Evolutionary conservation across 2,113 vertebrate species (phyloP), one percentile per base, ranked within the genome.

Genomic region (Lepisosteus oculatus): DNA sequence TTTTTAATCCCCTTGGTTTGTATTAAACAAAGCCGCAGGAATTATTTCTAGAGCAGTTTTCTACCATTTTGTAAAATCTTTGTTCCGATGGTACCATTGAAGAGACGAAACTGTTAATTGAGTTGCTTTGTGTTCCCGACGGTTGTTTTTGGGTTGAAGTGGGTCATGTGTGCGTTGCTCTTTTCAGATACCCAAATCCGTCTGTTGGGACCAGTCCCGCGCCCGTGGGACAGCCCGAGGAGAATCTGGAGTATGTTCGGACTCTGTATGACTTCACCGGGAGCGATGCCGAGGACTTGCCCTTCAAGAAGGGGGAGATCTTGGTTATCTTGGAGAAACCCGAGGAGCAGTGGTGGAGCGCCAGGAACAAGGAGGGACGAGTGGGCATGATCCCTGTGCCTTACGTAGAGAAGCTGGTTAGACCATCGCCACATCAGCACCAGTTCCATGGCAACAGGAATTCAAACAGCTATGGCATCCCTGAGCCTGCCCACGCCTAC

Each of bases 291-390:
- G 97, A 99, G 88, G 98, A 99, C 85, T 93, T 99, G 70, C 96
- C 97, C 4, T 99, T 99, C 82, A 98, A 96, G 83, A 98, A 96
- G 80, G 96, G 98, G 0, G 98, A 99, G 85, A 85, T 99, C 73
- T 90, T 99, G 55, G 91, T 93, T 14, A 98, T 99, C 74, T 80
- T 99, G 56, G 98, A 99, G 81, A 99, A 99, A 82, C 97, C 98
- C 0, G 97, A 99, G 88, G 98, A 99, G 88, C 98, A 99, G 86
- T 99, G 98, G 98, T 99, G 98, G 98, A 99, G 97, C 0, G 98
- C 98, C 85, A 94, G 96, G 73, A 99, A 92, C 85, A 99, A 96
- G 85, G 97, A 98, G 7, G 97, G 97, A 71, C 93, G 95, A 3
- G 78, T 92, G 17, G 97, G 97, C 3, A 99, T 99, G 97, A 99